Evolutionary conservation across 2,113 vertebrate genomes (phyloP), one percentile per base, ranked within the genome.

Genomic region (Addax nasomaculatus): DNA sequence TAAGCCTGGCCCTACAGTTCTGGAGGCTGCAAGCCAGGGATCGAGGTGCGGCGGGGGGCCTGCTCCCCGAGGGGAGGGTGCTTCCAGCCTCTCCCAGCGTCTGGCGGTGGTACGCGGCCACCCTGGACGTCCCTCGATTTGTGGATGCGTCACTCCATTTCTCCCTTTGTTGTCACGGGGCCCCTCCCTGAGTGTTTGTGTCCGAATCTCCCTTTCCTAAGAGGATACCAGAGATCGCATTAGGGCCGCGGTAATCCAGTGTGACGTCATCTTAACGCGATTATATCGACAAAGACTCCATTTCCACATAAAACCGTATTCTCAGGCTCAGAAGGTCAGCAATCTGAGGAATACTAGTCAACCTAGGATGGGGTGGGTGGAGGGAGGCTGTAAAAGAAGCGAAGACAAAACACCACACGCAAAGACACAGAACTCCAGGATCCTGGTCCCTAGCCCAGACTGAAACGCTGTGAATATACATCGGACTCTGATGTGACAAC

Each of bases 401-500:
- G 43, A 55, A 64, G 17, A 16, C 4, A 7, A 10, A 51, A 39
- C 62, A 51, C 36, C 76, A 14, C 29, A 1, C 0, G 7, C 16
- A 79, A n/a, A 85, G 30, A 15, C 39, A 6, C 2, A 23, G 27
- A 11, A 23, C 13, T 58, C 11, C 67, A 25, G 16, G 43, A 5
- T 70, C 67, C 64, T 19, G 60, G 80, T 21, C 39, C 60, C 29
- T 14, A 76, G 30, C 17, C 11, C 36, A 58, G 10, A 13, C 15
- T 23, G 53, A 30, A 21, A 53, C 43, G 43, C 57, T 3, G 14
- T 7, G 17, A 70, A n/a, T 25, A 30, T 30, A 6, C 70, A 7
- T 43, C 27, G 0, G 4, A 7, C 0, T n/a, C 33, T 17, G 23
- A 33, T 6, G 47, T 14, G 21, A 45, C 9, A 47, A 4, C 4